Conservation (phyloP, 2,888 invertebrate species). For the Aromia moschata region DNA sequence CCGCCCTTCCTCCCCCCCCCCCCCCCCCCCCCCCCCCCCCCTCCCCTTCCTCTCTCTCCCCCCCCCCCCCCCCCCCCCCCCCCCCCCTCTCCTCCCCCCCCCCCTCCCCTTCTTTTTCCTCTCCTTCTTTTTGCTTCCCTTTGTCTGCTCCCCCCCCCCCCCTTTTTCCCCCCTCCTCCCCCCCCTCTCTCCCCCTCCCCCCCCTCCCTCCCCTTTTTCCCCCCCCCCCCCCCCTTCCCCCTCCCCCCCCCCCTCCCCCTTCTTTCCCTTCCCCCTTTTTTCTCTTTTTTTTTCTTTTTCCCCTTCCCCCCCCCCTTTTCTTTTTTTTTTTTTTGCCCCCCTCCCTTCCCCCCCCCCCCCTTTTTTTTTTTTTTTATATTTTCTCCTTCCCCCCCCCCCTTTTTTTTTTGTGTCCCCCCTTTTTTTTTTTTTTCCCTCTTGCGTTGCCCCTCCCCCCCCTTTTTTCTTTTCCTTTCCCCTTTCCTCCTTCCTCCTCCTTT, state of each 20-base stretch:
- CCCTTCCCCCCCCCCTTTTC: background rate
- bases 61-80: background rate
- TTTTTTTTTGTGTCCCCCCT: background rate
- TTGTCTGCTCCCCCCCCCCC: background rate
- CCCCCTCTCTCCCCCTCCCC: background rate
- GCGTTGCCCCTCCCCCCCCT: background rate
- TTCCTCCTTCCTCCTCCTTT: background rate
- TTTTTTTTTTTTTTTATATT: background rate
- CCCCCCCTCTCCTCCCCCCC: background rate
- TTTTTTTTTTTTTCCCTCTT: background rate
- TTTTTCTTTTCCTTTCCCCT: background rate
- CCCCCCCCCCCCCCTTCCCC: background rate
- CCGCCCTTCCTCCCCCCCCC: background rate
- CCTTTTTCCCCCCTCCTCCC: background rate
- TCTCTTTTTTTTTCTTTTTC: background rate
- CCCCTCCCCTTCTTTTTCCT: background rate
- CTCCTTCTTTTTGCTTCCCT: background rate
- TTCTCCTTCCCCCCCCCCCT: background rate
- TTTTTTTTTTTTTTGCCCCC: background rate
- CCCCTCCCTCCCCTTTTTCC: background rate
- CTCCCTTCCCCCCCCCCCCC: background rate
- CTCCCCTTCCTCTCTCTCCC: background rate
- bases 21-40: background rate
- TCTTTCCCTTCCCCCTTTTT: background rate
- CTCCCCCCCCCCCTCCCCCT: background rate